phyloP scores from a whole-genome alignment of 2,888 invertebrate species.

The Scaptodrosophila latifasciaeformis region DNA sequence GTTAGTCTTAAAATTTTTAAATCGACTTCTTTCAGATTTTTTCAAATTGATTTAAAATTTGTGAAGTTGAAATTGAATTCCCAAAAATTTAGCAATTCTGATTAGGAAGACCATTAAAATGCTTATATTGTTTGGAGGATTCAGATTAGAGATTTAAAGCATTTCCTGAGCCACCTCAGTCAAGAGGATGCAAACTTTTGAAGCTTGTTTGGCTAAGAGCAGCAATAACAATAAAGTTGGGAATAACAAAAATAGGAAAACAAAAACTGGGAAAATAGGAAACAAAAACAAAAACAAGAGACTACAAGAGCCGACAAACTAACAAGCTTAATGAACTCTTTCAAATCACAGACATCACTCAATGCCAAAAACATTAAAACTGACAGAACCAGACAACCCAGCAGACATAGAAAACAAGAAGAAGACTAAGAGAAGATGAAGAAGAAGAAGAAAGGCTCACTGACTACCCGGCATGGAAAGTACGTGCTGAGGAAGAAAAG shows the following conservation, averaged over 20 bases:
- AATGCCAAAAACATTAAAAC: constrained; percentile 66
- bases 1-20: neutral
- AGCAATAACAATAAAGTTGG: neutral
- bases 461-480: too few relatives aligned
- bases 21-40: neutral
- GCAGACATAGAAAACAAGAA: neutral
- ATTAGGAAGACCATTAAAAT: too few relatives aligned
- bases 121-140: too few relatives aligned
- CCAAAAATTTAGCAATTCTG: too few relatives aligned
- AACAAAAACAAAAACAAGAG: neutral
- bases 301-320: constrained; percentile 16
- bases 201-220: neutral
- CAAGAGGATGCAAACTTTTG: too few relatives aligned
- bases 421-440: too few relatives aligned
- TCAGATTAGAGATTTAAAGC: too few relatives aligned
- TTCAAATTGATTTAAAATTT: neutral
- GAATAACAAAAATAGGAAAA: neutral
- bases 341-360: constrained; percentile 65
- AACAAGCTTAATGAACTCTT: constrained; percentile 67
- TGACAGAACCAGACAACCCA: constrained; percentile 46
- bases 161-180: too few relatives aligned
- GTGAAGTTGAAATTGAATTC: too few relatives aligned
- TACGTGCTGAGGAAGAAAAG: constrained; percentile 35
- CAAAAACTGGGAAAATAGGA: neutral
- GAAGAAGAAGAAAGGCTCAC: too few relatives aligned